Percentiles rank a stretch among this genome's conserved stretches.
phyloP scores from a whole-genome alignment of 2,797 vertebrate species.

The Crypturellus tataupa region DNA sequence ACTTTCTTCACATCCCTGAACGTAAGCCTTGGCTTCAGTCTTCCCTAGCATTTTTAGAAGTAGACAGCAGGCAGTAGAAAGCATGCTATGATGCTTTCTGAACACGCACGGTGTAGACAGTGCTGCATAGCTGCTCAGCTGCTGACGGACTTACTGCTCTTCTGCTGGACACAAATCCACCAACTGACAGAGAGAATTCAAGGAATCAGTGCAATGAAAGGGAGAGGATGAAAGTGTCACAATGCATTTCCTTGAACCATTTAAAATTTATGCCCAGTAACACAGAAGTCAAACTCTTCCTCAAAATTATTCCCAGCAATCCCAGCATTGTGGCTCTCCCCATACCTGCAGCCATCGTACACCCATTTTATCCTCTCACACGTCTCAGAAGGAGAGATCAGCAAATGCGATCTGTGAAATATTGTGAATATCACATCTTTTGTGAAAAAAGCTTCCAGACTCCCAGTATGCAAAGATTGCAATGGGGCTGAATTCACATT shows the following conservation, averaged over 20 bases:
- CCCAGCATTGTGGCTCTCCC: not conserved
- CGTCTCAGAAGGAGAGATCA: not conserved
- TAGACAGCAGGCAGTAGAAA: not conserved
- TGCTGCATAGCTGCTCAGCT: not conserved
- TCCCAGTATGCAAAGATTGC: not conserved
- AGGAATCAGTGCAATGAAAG: fast-evolving
- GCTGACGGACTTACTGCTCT: not conserved
- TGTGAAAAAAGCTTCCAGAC: not conserved
- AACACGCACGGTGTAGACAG: not conserved
- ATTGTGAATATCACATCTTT: not conserved
- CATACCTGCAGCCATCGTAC: not conserved
- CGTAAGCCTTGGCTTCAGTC: not conserved
- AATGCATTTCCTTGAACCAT: not conserved
- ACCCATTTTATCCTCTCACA: not conserved
- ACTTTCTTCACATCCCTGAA: not conserved
- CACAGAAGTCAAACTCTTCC: not conserved
- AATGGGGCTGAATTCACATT: not conserved
- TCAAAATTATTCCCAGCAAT: not conserved
- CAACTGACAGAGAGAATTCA: not conserved
- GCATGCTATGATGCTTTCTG: not conserved
- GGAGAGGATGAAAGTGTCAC: not conserved
- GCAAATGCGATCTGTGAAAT: not conserved
- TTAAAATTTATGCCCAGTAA: not conserved
- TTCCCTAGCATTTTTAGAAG: not conserved
- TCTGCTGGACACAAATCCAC: not conserved